These are phyloP conservation scores for Macrobrachium rosenbergii DNA, from an alignment of 1,140 invertebrate species.

Conservation along the genomic window DNA sequence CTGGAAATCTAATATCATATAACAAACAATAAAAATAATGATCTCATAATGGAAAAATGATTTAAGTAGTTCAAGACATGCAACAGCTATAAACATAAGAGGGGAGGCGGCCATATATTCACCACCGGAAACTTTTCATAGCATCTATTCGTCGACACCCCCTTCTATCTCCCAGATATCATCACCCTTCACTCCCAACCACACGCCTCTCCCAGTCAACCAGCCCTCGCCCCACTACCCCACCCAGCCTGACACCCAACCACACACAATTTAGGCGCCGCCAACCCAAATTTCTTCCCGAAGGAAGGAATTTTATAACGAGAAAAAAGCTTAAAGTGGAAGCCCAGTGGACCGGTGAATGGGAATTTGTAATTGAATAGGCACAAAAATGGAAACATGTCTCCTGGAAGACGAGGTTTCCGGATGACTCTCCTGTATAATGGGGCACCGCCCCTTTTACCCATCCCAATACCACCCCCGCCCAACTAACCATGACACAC, in stretches of 20 bases:
- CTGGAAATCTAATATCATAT: too few relatives aligned
- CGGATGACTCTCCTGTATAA: constrained; percentile 45
- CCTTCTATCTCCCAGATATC: not conserved
- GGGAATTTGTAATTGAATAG: constrained; percentile 58
- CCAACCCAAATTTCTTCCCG: constrained; percentile 11
- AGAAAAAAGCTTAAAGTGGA: constrained; percentile 55
- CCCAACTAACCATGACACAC: too few relatives aligned
- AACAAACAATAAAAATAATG: too few relatives aligned
- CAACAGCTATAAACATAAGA: too few relatives aligned
- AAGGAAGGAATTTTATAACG: constrained; percentile 52
- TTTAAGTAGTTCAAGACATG: too few relatives aligned
- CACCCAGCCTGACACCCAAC: not conserved
- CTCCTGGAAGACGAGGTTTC: constrained; percentile 50
- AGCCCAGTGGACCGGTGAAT: constrained; percentile 49
- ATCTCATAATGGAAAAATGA: too few relatives aligned
- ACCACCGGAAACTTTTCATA: not conserved
- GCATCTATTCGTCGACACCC: not conserved
- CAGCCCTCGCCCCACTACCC: not conserved
- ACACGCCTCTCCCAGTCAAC: not conserved
- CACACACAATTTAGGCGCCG: not conserved
- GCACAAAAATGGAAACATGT: constrained; percentile 54
- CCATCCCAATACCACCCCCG: too few relatives aligned
- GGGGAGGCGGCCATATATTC: not conserved
- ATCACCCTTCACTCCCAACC: not conserved
- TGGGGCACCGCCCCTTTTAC: not conserved